Evolutionary conservation across 2,888 invertebrate genomes (phyloP), one percentile per base, ranked within the genome.

Genomic region (Euplexia lucipara): DNA sequence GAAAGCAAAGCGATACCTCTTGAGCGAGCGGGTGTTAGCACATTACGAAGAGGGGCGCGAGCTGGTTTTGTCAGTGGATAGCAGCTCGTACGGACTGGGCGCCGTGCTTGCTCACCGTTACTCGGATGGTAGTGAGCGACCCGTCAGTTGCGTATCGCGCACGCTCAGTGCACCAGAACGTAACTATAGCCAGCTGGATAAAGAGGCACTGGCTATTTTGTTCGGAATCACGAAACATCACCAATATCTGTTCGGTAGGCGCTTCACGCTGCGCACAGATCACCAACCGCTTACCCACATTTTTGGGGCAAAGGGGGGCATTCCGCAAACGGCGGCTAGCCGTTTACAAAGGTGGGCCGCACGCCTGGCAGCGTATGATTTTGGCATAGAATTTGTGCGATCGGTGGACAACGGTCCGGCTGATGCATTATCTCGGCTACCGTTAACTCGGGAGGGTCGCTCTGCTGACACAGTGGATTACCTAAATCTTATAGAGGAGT

Each of bases 251-350:
- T 30, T 18, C 26, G 41, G 52, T 30, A 41, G 41, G 12, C 18
- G 30, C 26, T 52, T 52, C 26, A 16, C 30, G 44, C 22, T 54
- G 16, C 54, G 54, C 6, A 54, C 22, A 6, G 54, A 34, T 4
- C 54, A 44, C 9, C 44, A 54, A 18, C 44, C 44, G 9, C 44
- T 44, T n/a, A 54, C 22, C 10, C n/a, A 42, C 53, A 54, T 44
- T n/a, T 54, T 54, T n/a, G 22, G 44, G 9, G 18, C 41, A n/a
- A 42, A 20, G 41, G 14, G 16, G 14, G 53, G 53, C 18, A 42
- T 53, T 18, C 54, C 54, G 10, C 34, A 34, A 10, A 34, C 22
- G 2, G 34, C 20, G 8, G 39, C 49, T 20, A 34, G 39, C 8
- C n/a, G 49, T 10, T n/a, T 41, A 7, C 39, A 58, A 18, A n/a